Conservation (phyloP, 1,140 invertebrate species). For the Ceratitis capitata region DNA sequence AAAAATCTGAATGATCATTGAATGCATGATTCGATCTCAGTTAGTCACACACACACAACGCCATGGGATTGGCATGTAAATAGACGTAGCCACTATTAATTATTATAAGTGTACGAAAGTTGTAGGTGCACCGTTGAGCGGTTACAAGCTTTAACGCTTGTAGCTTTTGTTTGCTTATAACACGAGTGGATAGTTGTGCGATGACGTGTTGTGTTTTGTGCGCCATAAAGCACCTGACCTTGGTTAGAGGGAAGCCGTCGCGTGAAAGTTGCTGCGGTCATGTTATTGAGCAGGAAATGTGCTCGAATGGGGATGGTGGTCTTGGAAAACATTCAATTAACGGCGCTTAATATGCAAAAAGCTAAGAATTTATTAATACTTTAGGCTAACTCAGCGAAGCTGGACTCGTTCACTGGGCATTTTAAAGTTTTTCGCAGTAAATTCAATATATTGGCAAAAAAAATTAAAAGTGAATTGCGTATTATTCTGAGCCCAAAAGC, state of each 20-base stretch:
- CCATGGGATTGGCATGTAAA: too few relatives aligned
- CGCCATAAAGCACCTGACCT: slow-evolving; percentile 27
- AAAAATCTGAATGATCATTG: not conserved
- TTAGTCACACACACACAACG: not conserved
- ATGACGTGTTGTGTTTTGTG: not conserved
- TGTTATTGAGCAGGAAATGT: not conserved
- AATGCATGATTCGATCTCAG: not conserved
- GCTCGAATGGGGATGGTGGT: not conserved
- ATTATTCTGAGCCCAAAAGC: too few relatives aligned
- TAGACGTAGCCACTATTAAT: too few relatives aligned
- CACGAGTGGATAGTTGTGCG: not conserved
- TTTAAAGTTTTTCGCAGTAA: too few relatives aligned
- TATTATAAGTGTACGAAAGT: too few relatives aligned
- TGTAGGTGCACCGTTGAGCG: not conserved
- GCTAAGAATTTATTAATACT: too few relatives aligned
- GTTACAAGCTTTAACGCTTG: not conserved
- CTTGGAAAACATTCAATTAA: too few relatives aligned
- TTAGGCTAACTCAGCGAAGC: too few relatives aligned
- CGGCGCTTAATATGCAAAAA: too few relatives aligned
- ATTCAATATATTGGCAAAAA: too few relatives aligned
- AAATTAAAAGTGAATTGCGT: too few relatives aligned
- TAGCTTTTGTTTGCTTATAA: not conserved
- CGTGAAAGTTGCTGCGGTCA: not conserved
- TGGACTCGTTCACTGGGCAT: too few relatives aligned
- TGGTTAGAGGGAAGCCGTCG: not conserved